Evolutionary conservation across 2,888 invertebrate species (phyloP).

Genomic region (Synanthedon vespiformis): DNA sequence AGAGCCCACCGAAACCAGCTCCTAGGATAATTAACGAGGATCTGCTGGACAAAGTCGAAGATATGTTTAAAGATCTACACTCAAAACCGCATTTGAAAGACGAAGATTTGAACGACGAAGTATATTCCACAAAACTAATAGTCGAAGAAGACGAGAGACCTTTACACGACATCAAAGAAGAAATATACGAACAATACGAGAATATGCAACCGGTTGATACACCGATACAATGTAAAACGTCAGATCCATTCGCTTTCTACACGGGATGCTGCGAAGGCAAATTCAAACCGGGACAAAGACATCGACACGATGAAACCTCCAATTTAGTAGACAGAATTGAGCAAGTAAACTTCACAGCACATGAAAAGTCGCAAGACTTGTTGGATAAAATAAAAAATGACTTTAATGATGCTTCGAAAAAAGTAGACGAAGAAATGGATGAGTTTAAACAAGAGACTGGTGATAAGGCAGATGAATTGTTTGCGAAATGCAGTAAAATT

Average conservation of each 20-base stretch:
- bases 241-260: slow-evolving; percentile 51
- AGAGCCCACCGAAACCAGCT: slow-evolving; percentile 51
- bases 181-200: slow-evolving; percentile 51
- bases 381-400: slow-evolving; percentile 32
- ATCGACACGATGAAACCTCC: slow-evolving; percentile 56
- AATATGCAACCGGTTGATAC: slow-evolving; percentile 61
- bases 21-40: slow-evolving; percentile 61
- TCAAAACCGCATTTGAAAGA: slow-evolving; percentile 41
- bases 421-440: slow-evolving; percentile 44
- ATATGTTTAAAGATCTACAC: slow-evolving; percentile 60
- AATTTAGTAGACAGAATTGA: slow-evolving; percentile 53
- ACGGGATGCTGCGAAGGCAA: slow-evolving; percentile 49
- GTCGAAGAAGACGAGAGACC: slow-evolving; percentile 47
- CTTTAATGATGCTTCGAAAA: slow-evolving; percentile 34
- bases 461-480: slow-evolving; percentile 31
- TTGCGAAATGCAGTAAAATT: slow-evolving; percentile 25
- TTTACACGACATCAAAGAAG: slow-evolving; percentile 31
- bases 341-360: slow-evolving; percentile 49
- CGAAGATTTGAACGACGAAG: slow-evolving; percentile 38
- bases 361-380: slow-evolving; percentile 44
- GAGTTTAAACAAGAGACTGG: slow-evolving; percentile 37
- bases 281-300: slow-evolving; percentile 42
- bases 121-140: slow-evolving; percentile 53
- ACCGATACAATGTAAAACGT: slow-evolving; percentile 30
- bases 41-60: slow-evolving; percentile 60